Base-by-base conservation (phyloP, 1,140 invertebrate species). In the Nebria ingens region DNA sequence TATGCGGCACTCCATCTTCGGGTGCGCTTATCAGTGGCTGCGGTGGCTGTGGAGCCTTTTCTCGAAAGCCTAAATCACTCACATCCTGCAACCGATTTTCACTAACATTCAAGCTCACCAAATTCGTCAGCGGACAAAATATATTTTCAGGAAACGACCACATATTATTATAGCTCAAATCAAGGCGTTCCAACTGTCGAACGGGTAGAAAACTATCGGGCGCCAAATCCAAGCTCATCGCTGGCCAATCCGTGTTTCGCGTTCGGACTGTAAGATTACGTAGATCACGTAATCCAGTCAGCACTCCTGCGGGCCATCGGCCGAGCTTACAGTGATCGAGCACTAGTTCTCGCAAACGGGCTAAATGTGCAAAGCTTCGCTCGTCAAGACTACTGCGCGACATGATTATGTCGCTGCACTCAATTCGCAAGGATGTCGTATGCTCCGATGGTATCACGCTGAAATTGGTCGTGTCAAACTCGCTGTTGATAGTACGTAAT, bases 141-240 rank as follows among this genome's bases (percentile, higher is more conserved):
- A 91, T 73, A 56, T 84, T 84, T 60, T 87, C 84, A 1, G 91
- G 89, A 65, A 95, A 81, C 15, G 86, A 85, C 83, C 86, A 89
- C 59, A 95, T 87, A 66, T 91, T 91, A 68, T 93, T 93, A 61
- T 80, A 83, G 63, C 88, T 90, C 22, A 96, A 71, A 70, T 95
- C 91, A 52, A 95, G 76, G 58, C 84, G 79, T 72, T 91, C 86
- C 63, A 91, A 73, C 65, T 87, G 81, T 56, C 81, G 73, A 40
- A 85, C 80, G 40, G 80, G 78, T 19, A 74, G 72, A 68, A 89
- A 93, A 56, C 83, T 85, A 54, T 84, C 83, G 6, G 79, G 73
- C 58, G 83, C 80, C 58, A 93, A 76, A 64, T 91, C 86, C 60
- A 93, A 76, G 62, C 81, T 86, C 67, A 89, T 81, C 19, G 79